phyloP scores from a whole-genome alignment of 2,888 invertebrate genomes.

The Encarsia formosa region DNA sequence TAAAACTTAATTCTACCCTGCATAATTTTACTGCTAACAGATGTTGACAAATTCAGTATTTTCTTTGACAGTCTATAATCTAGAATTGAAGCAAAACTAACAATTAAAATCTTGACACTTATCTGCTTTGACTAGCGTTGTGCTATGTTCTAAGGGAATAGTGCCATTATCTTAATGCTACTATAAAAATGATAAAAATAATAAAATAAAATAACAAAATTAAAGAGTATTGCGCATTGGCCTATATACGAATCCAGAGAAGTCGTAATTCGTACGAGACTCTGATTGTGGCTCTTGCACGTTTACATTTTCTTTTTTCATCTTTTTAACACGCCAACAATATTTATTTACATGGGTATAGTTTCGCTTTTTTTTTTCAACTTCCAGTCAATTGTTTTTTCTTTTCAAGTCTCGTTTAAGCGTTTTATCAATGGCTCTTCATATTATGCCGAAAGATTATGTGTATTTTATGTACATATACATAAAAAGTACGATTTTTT shows the following conservation, averaged over 20 bases:
- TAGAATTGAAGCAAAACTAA: constrained; percentile 24
- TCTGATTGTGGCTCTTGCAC: constrained; percentile 24
- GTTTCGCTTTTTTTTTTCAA: constrained; percentile 11
- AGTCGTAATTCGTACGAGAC: constrained; percentile 24
- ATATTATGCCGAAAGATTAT: constrained; percentile 23
- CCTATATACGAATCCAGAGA: constrained; percentile 11
- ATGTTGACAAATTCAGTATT: constrained; percentile 5
- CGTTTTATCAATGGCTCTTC: constrained; percentile 12
- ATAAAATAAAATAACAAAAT: constrained; percentile 12
- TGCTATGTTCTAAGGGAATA: constrained; percentile 29
- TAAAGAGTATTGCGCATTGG: constrained; percentile 13
- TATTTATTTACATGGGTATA: constrained; percentile 26
- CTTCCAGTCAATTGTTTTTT: constrained; percentile 12
- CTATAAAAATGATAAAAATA: constrained; percentile 15
- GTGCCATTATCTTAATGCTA: constrained; percentile 22
- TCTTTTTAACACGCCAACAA: constrained; percentile 13
- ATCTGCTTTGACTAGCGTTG: constrained; percentile 36
- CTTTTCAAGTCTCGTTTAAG: constrained; percentile 18
- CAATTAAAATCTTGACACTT: constrained; percentile 32
- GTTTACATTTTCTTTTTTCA: constrained; percentile 16
- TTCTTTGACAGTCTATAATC: too few relatives aligned
- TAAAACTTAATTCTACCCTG: constrained; percentile 19
- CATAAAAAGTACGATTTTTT: constrained; percentile 2
- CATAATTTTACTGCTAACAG: constrained; percentile 13
- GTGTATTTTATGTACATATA: constrained; percentile 17